These are phyloP conservation scores for Xiphorhynchus elegans DNA, from an alignment of 2,113 vertebrate genomes.

Conservation along the genomic window DNA sequence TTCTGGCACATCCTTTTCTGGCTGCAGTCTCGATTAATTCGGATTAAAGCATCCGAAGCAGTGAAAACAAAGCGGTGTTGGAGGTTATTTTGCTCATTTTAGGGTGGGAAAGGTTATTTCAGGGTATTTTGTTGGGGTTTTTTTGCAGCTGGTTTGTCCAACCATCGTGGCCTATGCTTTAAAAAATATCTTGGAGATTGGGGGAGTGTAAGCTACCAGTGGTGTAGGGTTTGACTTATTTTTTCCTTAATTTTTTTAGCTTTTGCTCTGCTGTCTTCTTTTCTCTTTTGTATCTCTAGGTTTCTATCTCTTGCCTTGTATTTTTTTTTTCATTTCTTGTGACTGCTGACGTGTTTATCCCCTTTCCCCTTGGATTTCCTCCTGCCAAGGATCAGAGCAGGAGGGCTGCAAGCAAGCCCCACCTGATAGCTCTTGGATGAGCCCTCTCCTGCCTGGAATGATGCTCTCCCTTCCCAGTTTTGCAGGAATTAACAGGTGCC, in stretches of 20 bases:
- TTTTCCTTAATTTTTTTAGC: background rate
- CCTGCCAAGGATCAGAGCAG: background rate
- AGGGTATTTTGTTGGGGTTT: rapidly evolving
- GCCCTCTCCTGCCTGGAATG: background rate
- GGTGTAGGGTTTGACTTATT: background rate
- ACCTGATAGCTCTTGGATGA: background rate
- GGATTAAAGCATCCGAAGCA: rapidly evolving
- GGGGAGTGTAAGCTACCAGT: background rate
- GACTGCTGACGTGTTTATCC: rapidly evolving
- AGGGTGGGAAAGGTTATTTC: background rate
- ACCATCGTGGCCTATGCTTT: background rate
- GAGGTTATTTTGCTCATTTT: background rate
- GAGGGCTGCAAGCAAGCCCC: background rate
- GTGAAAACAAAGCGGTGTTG: rapidly evolving
- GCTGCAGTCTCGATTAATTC: rapidly evolving
- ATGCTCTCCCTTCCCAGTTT: background rate
- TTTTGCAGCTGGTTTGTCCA: background rate
- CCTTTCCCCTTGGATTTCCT: rapidly evolving
- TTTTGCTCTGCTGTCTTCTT: background rate
- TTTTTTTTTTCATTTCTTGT: background rate
- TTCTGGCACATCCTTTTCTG: background rate
- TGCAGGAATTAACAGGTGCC: background rate
- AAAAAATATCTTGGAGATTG: background rate
- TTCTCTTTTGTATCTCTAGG: background rate
- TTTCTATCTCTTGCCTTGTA: background rate